Percentiles rank a stretch among this genome's conserved stretches.
Evolutionary conservation across 2,113 vertebrate genomes (phyloP).

Genomic region (Emydocephalus ijimae): DNA sequence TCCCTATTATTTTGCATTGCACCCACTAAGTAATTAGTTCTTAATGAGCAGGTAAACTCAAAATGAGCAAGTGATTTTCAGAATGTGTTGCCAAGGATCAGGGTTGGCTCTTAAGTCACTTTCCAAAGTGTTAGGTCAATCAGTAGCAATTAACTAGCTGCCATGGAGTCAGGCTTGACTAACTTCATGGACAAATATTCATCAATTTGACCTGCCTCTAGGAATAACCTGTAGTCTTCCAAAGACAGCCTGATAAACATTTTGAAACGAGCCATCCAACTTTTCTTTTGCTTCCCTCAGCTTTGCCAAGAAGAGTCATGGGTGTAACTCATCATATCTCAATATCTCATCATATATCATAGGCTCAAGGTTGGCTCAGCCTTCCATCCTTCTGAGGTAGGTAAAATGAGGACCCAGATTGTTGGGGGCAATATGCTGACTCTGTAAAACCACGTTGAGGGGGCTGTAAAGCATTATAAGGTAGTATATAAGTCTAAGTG

Average conservation of each 20-base stretch:
- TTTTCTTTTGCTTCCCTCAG: neutral
- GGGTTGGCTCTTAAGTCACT: neutral
- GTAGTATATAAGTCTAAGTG: too few species aligned
- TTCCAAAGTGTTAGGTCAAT: neutral
- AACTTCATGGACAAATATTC: neutral
- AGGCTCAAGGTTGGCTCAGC: too few species aligned
- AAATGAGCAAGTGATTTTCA: neutral
- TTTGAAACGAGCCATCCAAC: neutral
- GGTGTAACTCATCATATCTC: neutral
- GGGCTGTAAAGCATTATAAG: too few species aligned
- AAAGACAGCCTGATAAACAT: neutral
- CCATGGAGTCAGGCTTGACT: neutral
- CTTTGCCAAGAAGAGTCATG: neutral
- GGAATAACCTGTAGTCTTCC: neutral
- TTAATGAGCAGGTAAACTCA: neutral
- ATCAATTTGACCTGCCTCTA: neutral
- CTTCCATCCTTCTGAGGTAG: too few species aligned
- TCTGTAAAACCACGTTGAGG: too few species aligned
- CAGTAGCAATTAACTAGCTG: neutral
- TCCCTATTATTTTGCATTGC: neutral
- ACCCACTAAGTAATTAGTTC: neutral
- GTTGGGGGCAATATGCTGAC: too few species aligned
- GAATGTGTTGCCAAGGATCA: neutral
- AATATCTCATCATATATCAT: too few species aligned
- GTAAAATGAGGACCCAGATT: too few species aligned